Base-by-base conservation (phyloP, 2,888 invertebrate genomes). In the Chrysodeixis includens region DNA sequence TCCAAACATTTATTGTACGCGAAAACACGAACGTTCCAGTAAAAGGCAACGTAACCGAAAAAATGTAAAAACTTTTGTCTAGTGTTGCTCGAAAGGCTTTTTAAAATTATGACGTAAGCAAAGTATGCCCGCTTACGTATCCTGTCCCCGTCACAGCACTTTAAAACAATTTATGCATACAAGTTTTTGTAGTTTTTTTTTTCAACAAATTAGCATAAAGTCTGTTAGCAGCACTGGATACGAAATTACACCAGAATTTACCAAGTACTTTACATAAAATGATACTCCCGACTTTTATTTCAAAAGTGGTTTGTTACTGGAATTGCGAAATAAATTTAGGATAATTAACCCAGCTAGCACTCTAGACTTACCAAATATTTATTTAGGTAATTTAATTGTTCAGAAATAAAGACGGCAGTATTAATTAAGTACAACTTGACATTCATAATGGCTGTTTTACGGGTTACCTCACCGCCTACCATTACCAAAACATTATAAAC, bases 191-290 rank as follows among this genome's bases (percentile, higher is more conserved):
- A 62, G 22, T 58, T 61, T 49, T 79, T 79, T 78, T 67, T 79
- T 79, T 78, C 66, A 52, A 69, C 22, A 54, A 76, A 84, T 84
- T 84, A 81, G 79, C 84, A 84, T 82, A 82, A 80, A 74, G 64
- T 69, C 75, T 71, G 72, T 58, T 74, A 67, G 67, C 55, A 71
- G 64, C 71, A 66, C 69, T 54, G 14, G 49, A 66, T 68, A 77
- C 62, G 66, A 73, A 77, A 74, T 78, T 60, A 60, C 46, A 57
- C 60, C 62, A 66, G 65, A 62, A 57, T 61, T 30, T 58, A 54
- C 53, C 52, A 54, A 60, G 69, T 75, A 54, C 67, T 69, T 63
- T 18, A 66, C 56, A 56, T 59, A 30, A 53, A 66, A 70, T 20
- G 10, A 30, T 57, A 59, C 40, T 49, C 57, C 22, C 16, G 56